phyloP scores from a whole-genome alignment of 2,113 vertebrate species.

The Gracilinanus agilis region DNA sequence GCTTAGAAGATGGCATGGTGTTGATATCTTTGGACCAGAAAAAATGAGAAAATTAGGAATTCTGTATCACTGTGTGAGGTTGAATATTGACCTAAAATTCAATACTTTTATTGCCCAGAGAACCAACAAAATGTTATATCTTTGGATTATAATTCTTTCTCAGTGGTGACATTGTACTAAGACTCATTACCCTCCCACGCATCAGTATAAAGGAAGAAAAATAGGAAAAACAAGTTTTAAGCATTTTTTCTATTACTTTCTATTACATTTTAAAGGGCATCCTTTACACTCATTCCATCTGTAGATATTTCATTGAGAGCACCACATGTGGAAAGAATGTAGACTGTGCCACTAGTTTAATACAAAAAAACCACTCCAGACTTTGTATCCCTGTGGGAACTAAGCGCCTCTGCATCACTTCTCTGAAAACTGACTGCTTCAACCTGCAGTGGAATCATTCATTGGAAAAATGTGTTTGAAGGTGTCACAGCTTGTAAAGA shows the following conservation, averaged over 20 bases:
- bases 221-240: slow-evolving; percentile 43
- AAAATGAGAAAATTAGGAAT: background rate
- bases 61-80: background rate
- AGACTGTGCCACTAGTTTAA: slow-evolving; percentile 23
- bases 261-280: slow-evolving; percentile 50
- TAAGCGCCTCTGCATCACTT: background rate
- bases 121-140: background rate
- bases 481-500: background rate
- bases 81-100: slow-evolving; percentile 15
- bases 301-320: slow-evolving; percentile 40
- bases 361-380: background rate
- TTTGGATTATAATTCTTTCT: background rate
- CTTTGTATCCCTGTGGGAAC: slow-evolving; percentile 15
- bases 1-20: background rate
- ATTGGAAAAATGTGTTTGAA: slow-evolving; percentile 15
- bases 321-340: slow-evolving; percentile 23
- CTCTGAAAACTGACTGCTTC: background rate
- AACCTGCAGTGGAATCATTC: background rate
- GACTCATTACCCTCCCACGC: slow-evolving; percentile 25
- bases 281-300: slow-evolving; percentile 37
- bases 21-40: background rate
- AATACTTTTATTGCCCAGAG: slow-evolving; percentile 21
- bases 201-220: slow-evolving; percentile 20
- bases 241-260: slow-evolving; percentile 45
- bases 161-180: slow-evolving; percentile 32